Conservation (phyloP, 2,797 vertebrate species). For the Chaunax sp. region DNA sequence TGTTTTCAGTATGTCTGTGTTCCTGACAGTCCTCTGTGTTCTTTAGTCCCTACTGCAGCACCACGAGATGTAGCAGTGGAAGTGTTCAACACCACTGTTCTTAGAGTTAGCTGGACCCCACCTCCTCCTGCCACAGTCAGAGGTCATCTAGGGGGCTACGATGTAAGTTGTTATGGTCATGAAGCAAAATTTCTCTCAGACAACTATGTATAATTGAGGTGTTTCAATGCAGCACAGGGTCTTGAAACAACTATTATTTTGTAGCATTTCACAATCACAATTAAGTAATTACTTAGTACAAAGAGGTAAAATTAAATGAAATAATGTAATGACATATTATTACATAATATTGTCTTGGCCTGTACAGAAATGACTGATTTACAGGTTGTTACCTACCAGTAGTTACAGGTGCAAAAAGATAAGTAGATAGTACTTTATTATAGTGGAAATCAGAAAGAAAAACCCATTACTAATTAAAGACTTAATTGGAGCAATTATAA, state of each 20-base stretch:
- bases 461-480: no score
- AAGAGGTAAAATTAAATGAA: not conserved
- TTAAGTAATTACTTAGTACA: not conserved
- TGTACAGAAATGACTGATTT: no score
- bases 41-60: slow-evolving; percentile 89
- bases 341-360: not conserved
- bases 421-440: no score
- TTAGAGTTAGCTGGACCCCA: slow-evolving; percentile 89
- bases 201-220: not conserved
- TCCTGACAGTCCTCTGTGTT: slow-evolving; percentile 44
- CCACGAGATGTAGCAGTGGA: slow-evolving; percentile 87
- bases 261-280: not conserved
- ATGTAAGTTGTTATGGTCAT: slow-evolving; percentile 72
- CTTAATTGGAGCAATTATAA: no score
- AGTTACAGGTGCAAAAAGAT: no score
- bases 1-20: slow-evolving; percentile 12
- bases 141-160: slow-evolving; percentile 91
- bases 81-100: slow-evolving; percentile 88
- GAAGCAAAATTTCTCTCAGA: not conserved
- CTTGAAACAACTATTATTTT: not conserved
- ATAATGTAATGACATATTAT: no score
- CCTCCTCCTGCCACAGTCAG: slow-evolving; percentile 88
- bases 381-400: no score
- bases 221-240: not conserved
- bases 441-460: no score